Evolutionary conservation across 2,797 vertebrate species (phyloP).

Genomic region (Ispidina lecontei): DNA sequence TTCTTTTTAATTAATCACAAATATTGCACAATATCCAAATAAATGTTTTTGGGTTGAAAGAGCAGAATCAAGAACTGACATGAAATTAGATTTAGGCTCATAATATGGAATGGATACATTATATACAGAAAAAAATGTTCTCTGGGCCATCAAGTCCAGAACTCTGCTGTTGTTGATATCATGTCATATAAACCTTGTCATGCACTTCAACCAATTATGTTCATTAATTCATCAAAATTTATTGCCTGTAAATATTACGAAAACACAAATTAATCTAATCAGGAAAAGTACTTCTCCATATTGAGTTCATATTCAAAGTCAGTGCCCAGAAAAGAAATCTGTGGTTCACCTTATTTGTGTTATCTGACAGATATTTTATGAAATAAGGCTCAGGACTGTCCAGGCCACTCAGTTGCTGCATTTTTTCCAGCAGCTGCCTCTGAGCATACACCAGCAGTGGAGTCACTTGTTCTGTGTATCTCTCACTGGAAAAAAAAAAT

Average conservation of each 20-base stretch:
- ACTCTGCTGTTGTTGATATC: not conserved
- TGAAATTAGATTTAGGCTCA: not conserved
- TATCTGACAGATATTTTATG: conserved; percentile 70
- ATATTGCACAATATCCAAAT: not conserved
- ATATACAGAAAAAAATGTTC: not conserved
- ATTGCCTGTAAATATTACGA: not conserved
- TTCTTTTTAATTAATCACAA: not conserved
- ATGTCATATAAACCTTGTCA: not conserved
- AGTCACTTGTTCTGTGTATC: conserved; percentile 84
- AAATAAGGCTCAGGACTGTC: conserved; percentile 79
- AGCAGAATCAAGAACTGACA: not conserved
- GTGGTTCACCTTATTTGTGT: conserved; percentile 81
- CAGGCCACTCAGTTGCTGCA: conserved; percentile 73
- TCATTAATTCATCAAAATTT: not conserved
- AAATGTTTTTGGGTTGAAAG: not conserved
- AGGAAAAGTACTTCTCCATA: not conserved
- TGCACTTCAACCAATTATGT: not conserved
- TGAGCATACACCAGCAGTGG: conserved; percentile 91
- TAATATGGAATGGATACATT: not conserved
- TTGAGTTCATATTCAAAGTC: not conserved
- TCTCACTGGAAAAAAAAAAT: conserved; percentile 81
- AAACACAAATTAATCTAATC: not conserved
- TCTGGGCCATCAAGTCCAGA: not conserved
- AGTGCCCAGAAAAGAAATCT: not conserved
- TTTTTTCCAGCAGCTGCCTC: conserved; percentile 85